Evolutionary conservation across 2,797 vertebrate species (phyloP).

Genomic region (Prionace glauca): DNA sequence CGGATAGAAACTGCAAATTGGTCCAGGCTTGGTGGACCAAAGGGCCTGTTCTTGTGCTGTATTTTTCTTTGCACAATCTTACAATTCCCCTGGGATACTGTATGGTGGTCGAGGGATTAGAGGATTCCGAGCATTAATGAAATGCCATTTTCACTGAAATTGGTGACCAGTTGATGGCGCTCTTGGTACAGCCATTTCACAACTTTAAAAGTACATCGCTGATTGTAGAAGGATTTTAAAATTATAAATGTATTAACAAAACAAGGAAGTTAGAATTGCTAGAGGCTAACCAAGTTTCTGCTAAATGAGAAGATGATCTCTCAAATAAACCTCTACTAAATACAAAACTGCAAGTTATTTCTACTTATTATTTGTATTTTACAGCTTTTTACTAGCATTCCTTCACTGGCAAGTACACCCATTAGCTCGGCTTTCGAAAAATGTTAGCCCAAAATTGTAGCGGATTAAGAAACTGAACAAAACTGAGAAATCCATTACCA

Average conservation of each 20-base stretch:
- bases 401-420: background rate
- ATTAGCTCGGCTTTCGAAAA: background rate
- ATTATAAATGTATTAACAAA: background rate
- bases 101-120: too few species aligned
- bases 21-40: too few species aligned
- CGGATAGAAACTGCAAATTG: too few species aligned
- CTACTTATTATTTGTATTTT: background rate
- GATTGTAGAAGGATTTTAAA: background rate
- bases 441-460: background rate
- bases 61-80: too few species aligned
- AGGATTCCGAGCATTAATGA: conserved; percentile 43
- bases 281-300: background rate
- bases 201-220: background rate
- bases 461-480: background rate
- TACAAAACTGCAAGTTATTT: background rate
- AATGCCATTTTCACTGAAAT: background rate
- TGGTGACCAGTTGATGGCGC: conserved; percentile 13
- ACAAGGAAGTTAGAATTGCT: background rate
- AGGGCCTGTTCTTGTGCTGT: too few species aligned
- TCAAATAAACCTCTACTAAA: background rate
- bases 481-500: background rate
- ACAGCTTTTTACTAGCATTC: too few species aligned
- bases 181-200: background rate
- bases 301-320: background rate
- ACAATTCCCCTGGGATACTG: too few species aligned